Base-by-base conservation (phyloP, 2,113 vertebrate genomes). In the Microcebus jonahi region DNA sequence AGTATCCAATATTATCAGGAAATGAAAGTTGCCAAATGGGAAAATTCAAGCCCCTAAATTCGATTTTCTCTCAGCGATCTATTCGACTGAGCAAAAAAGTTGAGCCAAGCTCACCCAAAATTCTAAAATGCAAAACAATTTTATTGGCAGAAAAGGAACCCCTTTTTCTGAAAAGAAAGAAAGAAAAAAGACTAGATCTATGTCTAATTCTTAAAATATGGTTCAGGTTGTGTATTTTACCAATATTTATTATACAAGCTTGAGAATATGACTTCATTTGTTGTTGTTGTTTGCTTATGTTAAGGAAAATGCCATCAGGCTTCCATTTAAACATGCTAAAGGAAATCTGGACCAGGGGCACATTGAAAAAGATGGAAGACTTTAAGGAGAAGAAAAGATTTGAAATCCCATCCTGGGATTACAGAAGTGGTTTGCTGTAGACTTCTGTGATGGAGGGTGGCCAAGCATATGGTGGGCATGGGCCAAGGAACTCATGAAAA, bases 1-100 rank as follows among this genome's bases (percentile, higher is more conserved):
- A 94, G 95, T 96, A 93, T 63, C 65, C 45, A 87, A 42, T 92
- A 90, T 91, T 91, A 79, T 27, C 82, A 96, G 89, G 48, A 96
- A 96, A 90, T 63, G 29, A 85, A 96, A 85, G 50, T 20, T 94
- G 70, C 80, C 91, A 85, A 97, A 75, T 61, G 59, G 71, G 42
- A 90, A 94, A 85, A 50, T 70, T 42, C 63, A 63, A 18, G 12
- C 34, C 61, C n/a, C 63, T 8, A 81, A 93, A 90, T 89, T 86
- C 55, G 23, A 31, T 48, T 89, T 91, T 76, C 25, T 27, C 17
- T 29, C 13, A 80, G 53, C 17, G 23, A 73, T 68, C 21, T 73
- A 34, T 80, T 82, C 68, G 84, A 86, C 15, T 25, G 18, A n/a
- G 39, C 31, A 57, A 27, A 73, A 48, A 71, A 27, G 9, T 55